These are phyloP conservation scores for Sebastes flavidus DNA, from an alignment of 2,797 vertebrate species.

Conservation along the genomic window DNA sequence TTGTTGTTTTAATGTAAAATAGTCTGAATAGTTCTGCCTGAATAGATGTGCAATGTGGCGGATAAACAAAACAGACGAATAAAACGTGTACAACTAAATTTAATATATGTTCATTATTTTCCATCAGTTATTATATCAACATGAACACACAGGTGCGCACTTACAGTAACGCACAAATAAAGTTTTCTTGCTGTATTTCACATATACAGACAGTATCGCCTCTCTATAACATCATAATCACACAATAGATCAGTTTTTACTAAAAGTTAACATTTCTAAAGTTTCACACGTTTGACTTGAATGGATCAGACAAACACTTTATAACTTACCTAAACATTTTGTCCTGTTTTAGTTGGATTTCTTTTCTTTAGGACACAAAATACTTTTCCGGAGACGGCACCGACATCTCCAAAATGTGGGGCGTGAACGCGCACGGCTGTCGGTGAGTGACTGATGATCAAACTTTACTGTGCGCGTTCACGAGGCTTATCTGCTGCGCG, in stretches of 20 bases:
- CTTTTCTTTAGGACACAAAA: conserved; percentile 34
- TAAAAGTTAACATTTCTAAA: neutral
- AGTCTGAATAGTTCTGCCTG: neutral
- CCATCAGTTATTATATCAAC: neutral
- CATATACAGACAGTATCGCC: neutral
- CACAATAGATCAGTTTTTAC: neutral
- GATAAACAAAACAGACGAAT: neutral
- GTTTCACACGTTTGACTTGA: neutral
- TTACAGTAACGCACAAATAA: neutral
- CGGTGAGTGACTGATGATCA: conserved; percentile 6
- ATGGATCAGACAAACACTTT: neutral
- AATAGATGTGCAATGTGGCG: neutral
- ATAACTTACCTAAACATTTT: conserved; percentile 72
- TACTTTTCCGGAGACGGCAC: conserved; percentile 75
- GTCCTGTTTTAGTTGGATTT: conserved; percentile 38
- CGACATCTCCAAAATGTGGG: conserved; percentile 70
- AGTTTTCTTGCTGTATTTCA: neutral
- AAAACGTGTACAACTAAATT: neutral
- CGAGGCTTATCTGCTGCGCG: neutral
- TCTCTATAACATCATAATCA: neutral
- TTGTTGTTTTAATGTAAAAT: neutral
- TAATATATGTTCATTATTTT: neutral
- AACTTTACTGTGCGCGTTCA: neutral
- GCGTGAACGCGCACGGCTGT: conserved; percentile 68
- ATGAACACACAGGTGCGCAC: neutral